Evolutionary conservation across 2,113 vertebrate genomes (phyloP).

Genomic region (Polyodon spathula): DNA sequence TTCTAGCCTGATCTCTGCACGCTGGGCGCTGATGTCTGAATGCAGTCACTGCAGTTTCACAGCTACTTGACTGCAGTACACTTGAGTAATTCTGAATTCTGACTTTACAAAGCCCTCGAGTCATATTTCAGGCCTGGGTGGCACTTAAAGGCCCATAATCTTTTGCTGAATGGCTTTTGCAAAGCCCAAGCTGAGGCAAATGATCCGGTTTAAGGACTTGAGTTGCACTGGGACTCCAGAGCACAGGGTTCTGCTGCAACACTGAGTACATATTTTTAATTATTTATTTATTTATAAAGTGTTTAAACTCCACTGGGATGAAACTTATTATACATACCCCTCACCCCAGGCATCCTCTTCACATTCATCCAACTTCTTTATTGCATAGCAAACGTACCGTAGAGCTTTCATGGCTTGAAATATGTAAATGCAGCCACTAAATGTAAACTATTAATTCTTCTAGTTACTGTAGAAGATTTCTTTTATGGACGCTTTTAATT

Average conservation of each 20-base stretch:
- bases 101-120: slow-evolving; percentile 57
- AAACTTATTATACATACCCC: too few species aligned
- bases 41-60: too few species aligned
- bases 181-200: slow-evolving; percentile 64
- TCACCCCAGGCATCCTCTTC: too few species aligned
- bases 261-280: slow-evolving; percentile 50
- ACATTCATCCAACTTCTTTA: too few species aligned
- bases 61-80: slow-evolving; percentile 41
- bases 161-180: slow-evolving; percentile 66
- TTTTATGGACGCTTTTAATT: too few species aligned
- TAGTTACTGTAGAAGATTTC: too few species aligned
- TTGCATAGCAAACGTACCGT: too few species aligned
- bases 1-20: too few species aligned
- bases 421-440: too few species aligned
- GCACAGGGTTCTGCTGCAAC: slow-evolving; percentile 49
- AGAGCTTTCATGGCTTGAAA: too few species aligned
- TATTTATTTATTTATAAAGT: slow-evolving; percentile 84
- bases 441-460: too few species aligned
- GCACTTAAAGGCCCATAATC: slow-evolving; percentile 78
- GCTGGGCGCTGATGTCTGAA: too few species aligned
- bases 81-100: slow-evolving; percentile 47
- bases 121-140: slow-evolving; percentile 76
- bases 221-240: slow-evolving; percentile 68
- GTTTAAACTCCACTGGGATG: slow-evolving; percentile 61
- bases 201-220: slow-evolving; percentile 75